phyloP scores from a whole-genome alignment of 2,888 invertebrate species.

The Acholoe squamosa region DNA sequence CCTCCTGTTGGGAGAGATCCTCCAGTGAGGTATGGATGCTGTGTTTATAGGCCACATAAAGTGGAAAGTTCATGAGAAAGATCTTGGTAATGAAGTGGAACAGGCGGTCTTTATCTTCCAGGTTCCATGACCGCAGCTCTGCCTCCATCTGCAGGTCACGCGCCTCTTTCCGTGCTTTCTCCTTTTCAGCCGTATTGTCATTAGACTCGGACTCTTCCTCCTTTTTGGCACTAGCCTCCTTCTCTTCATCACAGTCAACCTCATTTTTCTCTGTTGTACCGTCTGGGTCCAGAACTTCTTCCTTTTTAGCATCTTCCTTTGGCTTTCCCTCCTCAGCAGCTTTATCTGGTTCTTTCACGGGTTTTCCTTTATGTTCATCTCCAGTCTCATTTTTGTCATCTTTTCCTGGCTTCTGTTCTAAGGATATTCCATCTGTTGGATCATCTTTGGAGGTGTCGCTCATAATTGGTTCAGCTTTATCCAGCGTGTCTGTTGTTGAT shows the following conservation, averaged over 20 bases:
- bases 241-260: conserved; percentile 46
- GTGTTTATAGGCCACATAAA: conserved; percentile 90
- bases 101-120: conserved; percentile 93
- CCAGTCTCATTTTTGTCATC: background rate
- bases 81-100: conserved; percentile 93
- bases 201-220: background rate
- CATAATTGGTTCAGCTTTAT: background rate
- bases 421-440: background rate
- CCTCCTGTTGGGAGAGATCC: conserved; percentile 92
- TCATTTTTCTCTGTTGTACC: conserved; percentile 65
- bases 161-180: conserved; percentile 12
- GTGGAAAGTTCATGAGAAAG: conserved; percentile 93
- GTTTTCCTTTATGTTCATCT: conserved; percentile 25
- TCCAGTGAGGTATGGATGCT: conserved; percentile 91
- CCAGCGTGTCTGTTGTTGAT: background rate
- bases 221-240: background rate
- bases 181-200: background rate
- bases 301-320: background rate
- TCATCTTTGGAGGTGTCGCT: background rate
- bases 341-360: conserved; percentile 26
- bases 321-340: background rate
- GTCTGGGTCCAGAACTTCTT: conserved; percentile 59
- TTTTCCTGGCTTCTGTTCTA: background rate
- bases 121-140: conserved; percentile 86
- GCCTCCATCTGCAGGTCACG: conserved; percentile 33